Conservation (phyloP, 1,140 invertebrate species). For the Rhagoletis zephyria region DNA sequence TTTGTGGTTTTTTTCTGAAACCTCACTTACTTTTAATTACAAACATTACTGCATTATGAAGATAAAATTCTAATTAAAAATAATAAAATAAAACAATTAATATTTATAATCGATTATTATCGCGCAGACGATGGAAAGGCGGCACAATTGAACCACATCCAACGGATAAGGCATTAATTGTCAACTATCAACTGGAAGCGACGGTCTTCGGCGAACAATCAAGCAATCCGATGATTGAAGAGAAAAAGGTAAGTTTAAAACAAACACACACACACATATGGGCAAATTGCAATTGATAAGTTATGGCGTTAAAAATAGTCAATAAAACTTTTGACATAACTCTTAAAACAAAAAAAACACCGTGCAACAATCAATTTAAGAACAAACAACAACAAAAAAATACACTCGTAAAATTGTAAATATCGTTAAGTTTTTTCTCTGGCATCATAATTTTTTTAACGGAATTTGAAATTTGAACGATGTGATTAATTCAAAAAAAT, state of each 20-base stretch:
- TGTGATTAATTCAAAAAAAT: too few species aligned
- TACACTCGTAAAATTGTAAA: too few species aligned
- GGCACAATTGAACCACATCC: slow-evolving; percentile 92
- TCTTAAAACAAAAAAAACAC: background rate
- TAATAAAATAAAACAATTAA: background rate
- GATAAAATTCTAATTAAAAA: slow-evolving; percentile 30
- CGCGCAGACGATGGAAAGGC: slow-evolving; percentile 83
- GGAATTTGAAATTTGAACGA: too few species aligned
- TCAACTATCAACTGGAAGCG: slow-evolving; percentile 91
- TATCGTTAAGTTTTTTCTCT: too few species aligned
- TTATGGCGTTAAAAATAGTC: background rate
- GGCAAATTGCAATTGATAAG: background rate
- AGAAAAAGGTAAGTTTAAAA: slow-evolving; percentile 80
- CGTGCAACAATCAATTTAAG: too few species aligned
- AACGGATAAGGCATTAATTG: slow-evolving; percentile 89
- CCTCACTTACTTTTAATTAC: background rate
- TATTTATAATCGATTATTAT: slow-evolving; percentile 15
- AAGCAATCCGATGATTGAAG: slow-evolving; percentile 88
- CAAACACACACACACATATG: too few species aligned
- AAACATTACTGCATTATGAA: background rate
- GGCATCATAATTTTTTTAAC: too few species aligned
- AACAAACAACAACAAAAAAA: too few species aligned
- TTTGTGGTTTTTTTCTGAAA: too few species aligned
- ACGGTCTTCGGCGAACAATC: slow-evolving; percentile 86
- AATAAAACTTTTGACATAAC: background rate